Conservation (phyloP, 2,113 vertebrate genomes). For the Cinclus mexicanus region DNA sequence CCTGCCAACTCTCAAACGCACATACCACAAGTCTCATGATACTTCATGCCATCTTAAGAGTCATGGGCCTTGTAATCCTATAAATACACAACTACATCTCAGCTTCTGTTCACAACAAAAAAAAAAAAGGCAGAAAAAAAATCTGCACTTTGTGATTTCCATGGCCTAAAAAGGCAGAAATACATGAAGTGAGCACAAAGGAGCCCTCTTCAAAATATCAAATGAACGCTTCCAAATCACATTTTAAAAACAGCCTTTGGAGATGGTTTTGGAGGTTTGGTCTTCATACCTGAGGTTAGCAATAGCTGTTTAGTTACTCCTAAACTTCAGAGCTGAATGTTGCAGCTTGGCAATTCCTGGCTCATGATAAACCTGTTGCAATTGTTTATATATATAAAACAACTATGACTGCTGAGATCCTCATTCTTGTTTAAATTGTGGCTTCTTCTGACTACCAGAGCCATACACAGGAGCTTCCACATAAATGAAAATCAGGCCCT, state of each 20-base stretch:
- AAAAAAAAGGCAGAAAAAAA: neutral
- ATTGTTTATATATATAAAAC: neutral
- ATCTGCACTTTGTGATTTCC: neutral
- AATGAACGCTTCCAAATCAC: neutral
- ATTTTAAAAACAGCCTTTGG: neutral
- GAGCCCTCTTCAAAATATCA: neutral
- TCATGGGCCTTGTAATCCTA: neutral
- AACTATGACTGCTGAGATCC: neutral
- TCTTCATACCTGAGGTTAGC: neutral
- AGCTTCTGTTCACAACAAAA: neutral
- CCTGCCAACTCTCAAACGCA: constrained; percentile 1
- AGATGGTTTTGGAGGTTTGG: neutral
- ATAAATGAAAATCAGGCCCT: constrained; percentile 3
- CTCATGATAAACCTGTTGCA: neutral
- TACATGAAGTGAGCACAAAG: neutral
- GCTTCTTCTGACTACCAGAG: neutral
- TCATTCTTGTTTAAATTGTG: constrained; percentile 13
- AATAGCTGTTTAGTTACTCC: neutral
- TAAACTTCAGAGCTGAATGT: neutral
- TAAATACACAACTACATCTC: constrained; percentile 27
- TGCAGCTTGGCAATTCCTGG: neutral
- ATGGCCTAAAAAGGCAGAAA: constrained; percentile 30
- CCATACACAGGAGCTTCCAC: neutral
- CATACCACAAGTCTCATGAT: constrained; percentile 35
- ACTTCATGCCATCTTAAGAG: constrained; percentile 7